These are phyloP conservation scores for Drosophila eohydei DNA, from an alignment of 2,888 invertebrate genomes.

Conservation along the genomic window DNA sequence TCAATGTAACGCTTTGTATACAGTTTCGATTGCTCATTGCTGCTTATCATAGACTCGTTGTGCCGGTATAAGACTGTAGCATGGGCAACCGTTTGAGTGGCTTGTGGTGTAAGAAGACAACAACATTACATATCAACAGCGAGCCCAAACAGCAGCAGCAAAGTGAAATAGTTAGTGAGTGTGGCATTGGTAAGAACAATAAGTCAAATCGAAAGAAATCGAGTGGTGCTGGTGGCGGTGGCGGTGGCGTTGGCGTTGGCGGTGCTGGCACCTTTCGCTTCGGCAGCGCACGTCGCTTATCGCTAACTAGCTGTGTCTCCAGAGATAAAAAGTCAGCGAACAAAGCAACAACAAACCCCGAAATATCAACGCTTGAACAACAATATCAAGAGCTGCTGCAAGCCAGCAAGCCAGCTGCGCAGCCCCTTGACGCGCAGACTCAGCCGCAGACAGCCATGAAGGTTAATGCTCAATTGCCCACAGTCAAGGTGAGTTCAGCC, in stretches of 20 bases:
- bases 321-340: slow-evolving; percentile 53
- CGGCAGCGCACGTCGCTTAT: slow-evolving; percentile 73
- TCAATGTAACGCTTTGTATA: slow-evolving; percentile 20
- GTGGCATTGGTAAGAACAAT: slow-evolving; percentile 29
- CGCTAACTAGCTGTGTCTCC: slow-evolving; percentile 72
- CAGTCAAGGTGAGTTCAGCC: slow-evolving; percentile 75
- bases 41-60: slow-evolving; percentile 32
- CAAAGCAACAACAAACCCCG: slow-evolving; percentile 27
- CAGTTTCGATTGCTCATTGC: too few relatives aligned
- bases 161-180: slow-evolving; percentile 20
- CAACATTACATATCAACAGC: slow-evolving; percentile 62
- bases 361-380: slow-evolving; percentile 40
- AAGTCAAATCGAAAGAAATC: slow-evolving; percentile 60
- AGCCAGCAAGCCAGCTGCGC: slow-evolving; percentile 5
- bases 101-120: slow-evolving; percentile 84
- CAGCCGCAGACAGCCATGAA: slow-evolving; percentile 66
- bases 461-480: slow-evolving; percentile 74
- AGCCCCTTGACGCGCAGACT: slow-evolving; percentile 24
- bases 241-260: slow-evolving; percentile 30
- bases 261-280: slow-evolving; percentile 66
- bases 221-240: slow-evolving; percentile 34
- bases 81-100: slow-evolving; percentile 84
- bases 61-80: slow-evolving; percentile 65
- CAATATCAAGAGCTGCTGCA: slow-evolving; percentile 40
- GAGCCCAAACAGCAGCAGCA: slow-evolving; percentile 40